Conservation (phyloP, 2,888 invertebrate species). For the Galerucella nymphaeae region DNA sequence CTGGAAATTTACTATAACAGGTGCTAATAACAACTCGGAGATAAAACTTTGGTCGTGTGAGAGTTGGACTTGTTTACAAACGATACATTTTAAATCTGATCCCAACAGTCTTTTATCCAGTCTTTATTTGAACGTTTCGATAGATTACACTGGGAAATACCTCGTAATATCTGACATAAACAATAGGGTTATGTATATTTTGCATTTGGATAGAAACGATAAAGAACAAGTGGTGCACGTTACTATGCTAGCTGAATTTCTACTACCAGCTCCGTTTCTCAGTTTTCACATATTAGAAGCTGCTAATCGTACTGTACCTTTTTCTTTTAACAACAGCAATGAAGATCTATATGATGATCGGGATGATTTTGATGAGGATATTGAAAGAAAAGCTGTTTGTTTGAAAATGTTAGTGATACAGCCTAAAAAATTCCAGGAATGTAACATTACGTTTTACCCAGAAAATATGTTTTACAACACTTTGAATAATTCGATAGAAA, state of each 20-base stretch:
- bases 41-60: constrained; percentile 96
- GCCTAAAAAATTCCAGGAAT: constrained; percentile 88
- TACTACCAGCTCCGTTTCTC: constrained; percentile 86
- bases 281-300: constrained; percentile 91
- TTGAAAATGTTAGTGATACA: constrained; percentile 83
- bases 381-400: constrained; percentile 65
- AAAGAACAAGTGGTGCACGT: constrained; percentile 74
- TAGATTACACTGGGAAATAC: constrained; percentile 88
- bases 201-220: constrained; percentile 76
- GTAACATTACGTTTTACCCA: constrained; percentile 59
- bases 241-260: constrained; percentile 84
- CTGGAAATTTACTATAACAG: constrained; percentile 96
- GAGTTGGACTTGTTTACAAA: constrained; percentile 94
- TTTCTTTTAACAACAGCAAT: constrained; percentile 61
- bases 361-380: constrained; percentile 69
- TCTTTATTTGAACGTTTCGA: constrained; percentile 76
- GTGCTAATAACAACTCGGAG: constrained; percentile 88
- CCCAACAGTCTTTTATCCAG: constrained; percentile 62
- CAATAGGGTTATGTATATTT: constrained; percentile 77
- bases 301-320: constrained; percentile 67
- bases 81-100: constrained; percentile 75
- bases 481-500: constrained; percentile 32
- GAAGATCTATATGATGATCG: constrained; percentile 71
- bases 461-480: constrained; percentile 52
- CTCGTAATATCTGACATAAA: constrained; percentile 89